Conservation (phyloP, 2,113 vertebrate species). For the Myanophis thanlyinensis region DNA sequence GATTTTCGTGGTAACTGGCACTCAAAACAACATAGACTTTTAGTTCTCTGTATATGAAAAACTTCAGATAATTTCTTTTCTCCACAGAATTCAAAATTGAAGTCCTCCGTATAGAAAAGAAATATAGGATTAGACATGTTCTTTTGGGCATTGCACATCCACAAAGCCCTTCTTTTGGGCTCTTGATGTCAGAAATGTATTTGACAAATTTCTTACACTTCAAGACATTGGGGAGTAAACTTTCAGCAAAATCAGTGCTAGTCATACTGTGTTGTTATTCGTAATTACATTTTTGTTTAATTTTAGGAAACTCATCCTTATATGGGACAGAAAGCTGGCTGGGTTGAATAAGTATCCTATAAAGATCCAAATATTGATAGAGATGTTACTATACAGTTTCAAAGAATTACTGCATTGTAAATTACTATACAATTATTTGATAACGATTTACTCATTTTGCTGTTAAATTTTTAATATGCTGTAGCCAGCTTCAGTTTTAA, state of each 20-base stretch:
- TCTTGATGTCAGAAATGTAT: not conserved
- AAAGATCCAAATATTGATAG: not conserved
- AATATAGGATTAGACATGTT: not conserved
- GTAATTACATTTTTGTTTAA: not conserved
- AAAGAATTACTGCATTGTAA: not conserved
- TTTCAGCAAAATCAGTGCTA: not conserved
- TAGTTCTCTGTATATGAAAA: not conserved
- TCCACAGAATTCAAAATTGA: not conserved
- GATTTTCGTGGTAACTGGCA: not conserved
- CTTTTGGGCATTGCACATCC: not conserved
- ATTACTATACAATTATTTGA: not conserved
- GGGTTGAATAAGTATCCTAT: not conserved
- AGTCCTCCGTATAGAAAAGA: accelerated
- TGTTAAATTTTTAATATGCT: not conserved
- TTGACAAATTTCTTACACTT: not conserved
- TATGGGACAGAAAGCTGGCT: not conserved
- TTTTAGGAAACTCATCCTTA: not conserved
- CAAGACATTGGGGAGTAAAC: not conserved
- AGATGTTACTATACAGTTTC: not conserved
- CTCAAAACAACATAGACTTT: not conserved
- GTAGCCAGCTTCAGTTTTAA: not conserved
- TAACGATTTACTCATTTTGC: not conserved
- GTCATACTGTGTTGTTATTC: not conserved
- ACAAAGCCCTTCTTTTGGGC: not conserved
- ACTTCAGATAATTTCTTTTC: not conserved